A percentile compares a stretch with the other conserved stretches of the same genome.
phyloP scores from a whole-genome alignment of 2,797 vertebrate species.

The Rhinogobio ventralis region DNA sequence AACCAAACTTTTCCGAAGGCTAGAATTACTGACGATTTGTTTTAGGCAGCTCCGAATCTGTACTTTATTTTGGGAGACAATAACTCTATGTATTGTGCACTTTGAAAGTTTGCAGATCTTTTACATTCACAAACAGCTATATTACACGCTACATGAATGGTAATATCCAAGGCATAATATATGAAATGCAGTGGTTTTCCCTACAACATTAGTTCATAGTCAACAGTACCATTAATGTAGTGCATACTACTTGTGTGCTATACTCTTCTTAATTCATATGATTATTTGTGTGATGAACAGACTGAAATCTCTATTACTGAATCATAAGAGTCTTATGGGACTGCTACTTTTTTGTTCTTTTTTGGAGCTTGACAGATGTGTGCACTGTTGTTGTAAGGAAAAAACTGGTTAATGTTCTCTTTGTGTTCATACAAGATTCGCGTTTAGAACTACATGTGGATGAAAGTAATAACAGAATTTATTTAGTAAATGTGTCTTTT shows the following conservation, averaged over 20 bases:
- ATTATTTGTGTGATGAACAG: background rate
- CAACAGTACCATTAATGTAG: background rate
- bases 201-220: background rate
- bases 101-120: background rate
- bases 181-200: background rate
- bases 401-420: background rate
- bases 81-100: background rate
- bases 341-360: background rate
- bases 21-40: background rate
- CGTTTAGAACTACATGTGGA: background rate
- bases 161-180: background rate
- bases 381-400: background rate
- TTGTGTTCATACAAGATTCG: background rate
- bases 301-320: background rate
- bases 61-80: background rate
- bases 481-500: background rate
- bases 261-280: background rate
- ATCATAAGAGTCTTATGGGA: background rate
- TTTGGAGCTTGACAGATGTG: background rate
- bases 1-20: background rate
- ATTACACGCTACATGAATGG: background rate
- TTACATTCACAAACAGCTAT: background rate
- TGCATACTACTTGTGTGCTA: background rate
- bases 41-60: background rate
- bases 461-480: background rate